These are phyloP conservation scores for Oplegnathus fasciatus DNA, from an alignment of 2,113 vertebrate genomes.

Conservation along the genomic window DNA sequence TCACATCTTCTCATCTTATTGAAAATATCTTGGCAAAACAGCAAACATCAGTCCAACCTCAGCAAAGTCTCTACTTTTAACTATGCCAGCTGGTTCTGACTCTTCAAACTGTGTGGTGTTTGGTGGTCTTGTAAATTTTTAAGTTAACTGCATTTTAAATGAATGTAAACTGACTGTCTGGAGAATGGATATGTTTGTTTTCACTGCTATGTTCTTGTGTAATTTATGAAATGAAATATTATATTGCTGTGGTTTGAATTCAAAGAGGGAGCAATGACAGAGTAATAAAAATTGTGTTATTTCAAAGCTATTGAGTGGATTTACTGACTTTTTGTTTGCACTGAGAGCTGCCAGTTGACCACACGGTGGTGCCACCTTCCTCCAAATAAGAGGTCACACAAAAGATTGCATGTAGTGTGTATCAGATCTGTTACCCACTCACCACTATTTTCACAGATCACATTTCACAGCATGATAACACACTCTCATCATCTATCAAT, in stretches of 20 bases:
- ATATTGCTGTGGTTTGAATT: constrained; percentile 5
- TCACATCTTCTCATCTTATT: neutral
- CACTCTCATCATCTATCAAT: neutral
- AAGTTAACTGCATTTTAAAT: constrained; percentile 8
- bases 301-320: neutral
- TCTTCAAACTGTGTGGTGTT: neutral
- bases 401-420: neutral
- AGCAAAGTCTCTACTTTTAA: neutral
- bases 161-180: constrained; percentile 15
- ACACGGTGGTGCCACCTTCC: constrained; percentile 57
- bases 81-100: constrained; percentile 3
- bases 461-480: neutral
- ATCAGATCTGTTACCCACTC: neutral
- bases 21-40: neutral
- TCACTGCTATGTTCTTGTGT: constrained; percentile 42
- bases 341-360: neutral
- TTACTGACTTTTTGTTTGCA: neutral
- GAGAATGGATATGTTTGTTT: neutral
- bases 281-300: constrained; percentile 5
- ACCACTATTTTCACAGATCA: neutral
- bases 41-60: neutral
- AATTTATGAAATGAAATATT: constrained; percentile 60
- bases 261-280: neutral
- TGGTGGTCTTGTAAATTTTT: neutral
- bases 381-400: neutral